Conservation (phyloP, 2,113 vertebrate species). For the Haemorhous mexicanus region DNA sequence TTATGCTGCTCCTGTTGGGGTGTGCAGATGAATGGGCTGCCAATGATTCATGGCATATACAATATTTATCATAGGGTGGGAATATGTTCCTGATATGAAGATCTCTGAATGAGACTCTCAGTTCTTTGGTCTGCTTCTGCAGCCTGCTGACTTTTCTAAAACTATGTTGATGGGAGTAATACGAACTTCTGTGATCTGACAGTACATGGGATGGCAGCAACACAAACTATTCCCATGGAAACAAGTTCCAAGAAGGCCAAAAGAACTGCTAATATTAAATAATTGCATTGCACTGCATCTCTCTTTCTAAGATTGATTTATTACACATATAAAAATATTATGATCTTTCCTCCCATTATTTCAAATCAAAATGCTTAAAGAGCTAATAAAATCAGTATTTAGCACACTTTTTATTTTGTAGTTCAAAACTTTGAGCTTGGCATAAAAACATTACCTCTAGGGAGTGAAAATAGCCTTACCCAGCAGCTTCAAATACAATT, state of each 20-base stretch:
- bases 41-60: background rate
- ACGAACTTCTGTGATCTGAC: background rate
- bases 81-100: background rate
- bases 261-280: constrained; percentile 11
- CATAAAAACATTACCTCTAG: background rate
- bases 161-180: background rate
- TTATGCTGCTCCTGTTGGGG: background rate
- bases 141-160: background rate
- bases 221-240: background rate
- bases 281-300: background rate
- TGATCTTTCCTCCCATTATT: constrained; percentile 40
- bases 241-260: background rate
- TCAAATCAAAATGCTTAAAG: constrained; percentile 49
- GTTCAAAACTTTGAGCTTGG: constrained; percentile 33
- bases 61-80: background rate
- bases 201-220: background rate
- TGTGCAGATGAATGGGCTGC: background rate
- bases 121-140: background rate
- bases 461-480: constrained; percentile 29
- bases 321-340: constrained; percentile 28
- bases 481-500: constrained; percentile 43
- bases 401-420: constrained; percentile 45
- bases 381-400: constrained; percentile 54
- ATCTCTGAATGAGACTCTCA: background rate
- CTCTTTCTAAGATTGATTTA: constrained; percentile 28